These are phyloP conservation scores for Menura novaehollandiae DNA, from an alignment of 2,113 vertebrate species.

Conservation along the genomic window DNA sequence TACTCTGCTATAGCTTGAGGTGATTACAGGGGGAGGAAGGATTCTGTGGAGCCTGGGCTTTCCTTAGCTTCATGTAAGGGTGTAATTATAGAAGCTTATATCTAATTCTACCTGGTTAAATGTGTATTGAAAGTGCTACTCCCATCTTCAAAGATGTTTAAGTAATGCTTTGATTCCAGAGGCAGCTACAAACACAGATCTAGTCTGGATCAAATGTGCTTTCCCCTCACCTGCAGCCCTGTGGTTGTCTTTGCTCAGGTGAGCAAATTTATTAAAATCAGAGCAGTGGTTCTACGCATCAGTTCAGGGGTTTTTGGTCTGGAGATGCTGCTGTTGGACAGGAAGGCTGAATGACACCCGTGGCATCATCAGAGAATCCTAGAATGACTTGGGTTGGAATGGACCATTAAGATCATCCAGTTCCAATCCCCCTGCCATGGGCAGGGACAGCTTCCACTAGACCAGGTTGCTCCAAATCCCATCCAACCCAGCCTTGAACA, in stretches of 20 bases:
- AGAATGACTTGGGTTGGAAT: background rate
- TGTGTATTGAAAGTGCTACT: background rate
- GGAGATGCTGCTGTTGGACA: background rate
- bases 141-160: background rate
- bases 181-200: rapidly evolving
- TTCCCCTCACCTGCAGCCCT: background rate
- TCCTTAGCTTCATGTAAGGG: background rate
- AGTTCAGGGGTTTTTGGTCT: background rate
- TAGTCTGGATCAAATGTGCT: background rate
- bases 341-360: rapidly evolving
- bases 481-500: background rate
- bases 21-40: background rate
- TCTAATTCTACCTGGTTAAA: background rate
- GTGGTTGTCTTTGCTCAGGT: background rate
- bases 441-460: background rate
- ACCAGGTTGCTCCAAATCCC: background rate
- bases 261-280: background rate
- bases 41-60: background rate
- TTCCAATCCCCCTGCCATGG: background rate
- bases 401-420: rapidly evolving
- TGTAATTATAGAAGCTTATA: background rate
- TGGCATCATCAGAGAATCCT: background rate
- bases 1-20: background rate
- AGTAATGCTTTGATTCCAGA: background rate
- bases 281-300: background rate